phyloP scores from a whole-genome alignment of 2,113 vertebrate genomes.

The Cricetomys ansorgei region DNA sequence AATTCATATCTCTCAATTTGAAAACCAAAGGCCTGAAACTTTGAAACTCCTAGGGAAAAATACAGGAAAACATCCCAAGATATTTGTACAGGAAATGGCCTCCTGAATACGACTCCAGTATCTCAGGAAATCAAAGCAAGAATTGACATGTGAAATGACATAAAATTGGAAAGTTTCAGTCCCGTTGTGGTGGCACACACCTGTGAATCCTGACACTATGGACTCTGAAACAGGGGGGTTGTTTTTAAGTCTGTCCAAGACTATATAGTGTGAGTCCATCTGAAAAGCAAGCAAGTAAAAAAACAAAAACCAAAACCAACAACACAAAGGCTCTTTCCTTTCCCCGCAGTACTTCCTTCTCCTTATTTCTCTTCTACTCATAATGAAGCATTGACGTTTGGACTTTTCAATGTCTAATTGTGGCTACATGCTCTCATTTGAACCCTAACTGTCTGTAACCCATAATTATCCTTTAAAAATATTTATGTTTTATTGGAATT shows the following conservation, averaged over 20 bases:
- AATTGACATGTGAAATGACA: neutral
- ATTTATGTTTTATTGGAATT: no score
- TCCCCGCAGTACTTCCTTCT: neutral
- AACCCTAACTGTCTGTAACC: neutral
- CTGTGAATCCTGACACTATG: neutral
- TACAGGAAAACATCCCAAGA: neutral
- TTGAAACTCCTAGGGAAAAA: neutral
- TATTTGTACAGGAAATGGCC: neutral
- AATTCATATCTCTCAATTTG: neutral
- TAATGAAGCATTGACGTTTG: neutral
- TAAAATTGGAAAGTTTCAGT: neutral
- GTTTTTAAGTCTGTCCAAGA: neutral
- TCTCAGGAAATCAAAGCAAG: neutral
- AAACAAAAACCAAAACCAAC: no score
- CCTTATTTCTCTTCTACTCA: conserved; percentile 12
- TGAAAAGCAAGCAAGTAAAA: no score
- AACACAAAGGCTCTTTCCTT: neutral
- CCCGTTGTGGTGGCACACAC: neutral
- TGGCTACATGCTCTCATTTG: conserved; percentile 7
- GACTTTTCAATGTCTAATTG: neutral
- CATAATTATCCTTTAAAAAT: no score
- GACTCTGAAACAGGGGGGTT: neutral
- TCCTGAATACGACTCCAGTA: neutral
- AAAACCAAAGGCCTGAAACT: neutral
- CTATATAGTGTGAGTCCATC: neutral